Percentiles rank a stretch among this genome's conserved stretches.
Evolutionary conservation across 2,888 invertebrate genomes (phyloP).

Genomic region (Heteropelma amictum): DNA sequence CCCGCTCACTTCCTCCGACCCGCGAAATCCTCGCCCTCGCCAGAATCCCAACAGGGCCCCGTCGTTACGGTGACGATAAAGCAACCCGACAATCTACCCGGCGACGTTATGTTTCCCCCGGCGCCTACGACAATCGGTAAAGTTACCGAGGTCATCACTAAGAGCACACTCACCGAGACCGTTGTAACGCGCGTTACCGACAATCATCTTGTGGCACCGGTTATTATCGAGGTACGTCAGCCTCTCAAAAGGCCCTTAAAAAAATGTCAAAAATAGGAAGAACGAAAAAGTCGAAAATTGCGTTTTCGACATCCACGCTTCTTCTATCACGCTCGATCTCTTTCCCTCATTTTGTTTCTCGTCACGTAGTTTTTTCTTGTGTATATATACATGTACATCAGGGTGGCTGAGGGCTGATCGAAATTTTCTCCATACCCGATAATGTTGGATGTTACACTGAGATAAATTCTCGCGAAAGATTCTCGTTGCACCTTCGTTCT

Average conservation of each 20-base stretch:
- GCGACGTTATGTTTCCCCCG: conserved; percentile 87
- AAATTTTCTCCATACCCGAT: no score
- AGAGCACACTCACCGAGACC: conserved; percentile 96
- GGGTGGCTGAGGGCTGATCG: no score
- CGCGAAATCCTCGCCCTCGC: conserved; percentile 76
- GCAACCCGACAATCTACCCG: conserved; percentile 83
- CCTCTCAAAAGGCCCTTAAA: conserved; percentile 12
- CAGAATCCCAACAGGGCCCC: conserved; percentile 79
- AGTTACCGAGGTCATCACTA: conserved; percentile 96
- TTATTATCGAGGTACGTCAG: conserved; percentile 91
- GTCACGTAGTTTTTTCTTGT: conserved; percentile 1
- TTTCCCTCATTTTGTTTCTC: conserved; percentile 4
- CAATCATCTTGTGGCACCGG: conserved; percentile 91
- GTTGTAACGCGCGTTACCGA: conserved; percentile 96
- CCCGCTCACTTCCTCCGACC: conserved; percentile 90
- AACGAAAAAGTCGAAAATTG: neutral
- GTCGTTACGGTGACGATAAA: conserved; percentile 91
- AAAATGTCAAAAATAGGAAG: neutral
- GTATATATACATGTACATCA: no score
- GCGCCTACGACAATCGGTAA: conserved; percentile 90
- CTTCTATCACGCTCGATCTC: conserved; percentile 3
- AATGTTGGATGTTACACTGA: no score
- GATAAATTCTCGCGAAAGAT: no score
- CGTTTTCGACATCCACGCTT: conserved; percentile 3
- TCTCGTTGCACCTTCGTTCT: no score